phyloP scores from a whole-genome alignment of 2,797 vertebrate genomes.

The Acanthiza pusilla region DNA sequence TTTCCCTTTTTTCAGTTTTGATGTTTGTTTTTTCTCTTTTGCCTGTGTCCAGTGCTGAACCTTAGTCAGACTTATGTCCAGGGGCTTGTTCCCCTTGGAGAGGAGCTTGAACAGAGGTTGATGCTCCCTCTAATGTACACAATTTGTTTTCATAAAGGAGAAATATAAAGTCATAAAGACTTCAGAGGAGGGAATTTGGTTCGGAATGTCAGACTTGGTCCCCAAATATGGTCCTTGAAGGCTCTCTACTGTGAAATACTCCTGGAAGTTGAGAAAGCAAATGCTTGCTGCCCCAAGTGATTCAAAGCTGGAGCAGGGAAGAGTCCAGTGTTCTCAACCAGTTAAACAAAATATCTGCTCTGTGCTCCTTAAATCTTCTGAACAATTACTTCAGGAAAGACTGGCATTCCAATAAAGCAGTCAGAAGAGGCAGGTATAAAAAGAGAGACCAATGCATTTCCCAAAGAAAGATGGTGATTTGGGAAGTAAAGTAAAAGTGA shows the following conservation, averaged over 20 bases:
- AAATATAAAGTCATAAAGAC: not conserved
- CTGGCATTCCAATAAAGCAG: not conserved
- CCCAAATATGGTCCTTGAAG: not conserved
- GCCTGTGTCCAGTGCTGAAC: not conserved
- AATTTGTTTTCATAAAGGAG: not conserved
- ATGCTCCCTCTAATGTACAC: not conserved
- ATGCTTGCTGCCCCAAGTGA: accelerated
- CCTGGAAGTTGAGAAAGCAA: not conserved
- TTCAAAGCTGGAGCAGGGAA: not conserved
- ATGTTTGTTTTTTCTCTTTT: not conserved
- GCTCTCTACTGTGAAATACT: not conserved
- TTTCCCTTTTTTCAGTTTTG: not conserved
- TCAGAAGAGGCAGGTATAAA: not conserved
- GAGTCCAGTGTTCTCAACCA: not conserved
- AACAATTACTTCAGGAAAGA: not conserved
- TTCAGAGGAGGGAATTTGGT: not conserved
- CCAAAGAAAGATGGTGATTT: not conserved
- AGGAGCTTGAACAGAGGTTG: not conserved
- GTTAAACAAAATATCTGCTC: not conserved
- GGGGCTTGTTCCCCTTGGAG: not conserved
- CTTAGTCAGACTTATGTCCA: not conserved
- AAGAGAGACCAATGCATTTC: not conserved
- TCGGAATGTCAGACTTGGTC: not conserved
- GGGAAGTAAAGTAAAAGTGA: not conserved
- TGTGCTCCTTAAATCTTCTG: not conserved